These are phyloP conservation scores for Asarcornis scutulata DNA, from an alignment of 2,113 vertebrate species.

Conservation along the genomic window DNA sequence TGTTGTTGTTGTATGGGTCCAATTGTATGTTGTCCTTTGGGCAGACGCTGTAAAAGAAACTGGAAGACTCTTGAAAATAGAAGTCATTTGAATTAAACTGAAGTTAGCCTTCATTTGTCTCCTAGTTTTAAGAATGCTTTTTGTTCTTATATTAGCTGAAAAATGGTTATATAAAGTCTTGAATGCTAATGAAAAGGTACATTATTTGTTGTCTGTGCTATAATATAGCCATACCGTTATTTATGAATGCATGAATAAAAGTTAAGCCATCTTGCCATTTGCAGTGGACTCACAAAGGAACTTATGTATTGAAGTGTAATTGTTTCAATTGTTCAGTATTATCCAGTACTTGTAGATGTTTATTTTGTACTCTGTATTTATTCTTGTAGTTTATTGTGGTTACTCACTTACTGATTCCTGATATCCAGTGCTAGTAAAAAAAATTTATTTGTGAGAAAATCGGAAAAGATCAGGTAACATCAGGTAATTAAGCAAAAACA, in stretches of 20 bases:
- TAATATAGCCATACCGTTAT: background rate
- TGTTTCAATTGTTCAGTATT: background rate
- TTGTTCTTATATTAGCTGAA: background rate
- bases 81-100: background rate
- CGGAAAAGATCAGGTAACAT: background rate
- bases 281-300: background rate
- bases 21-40: background rate
- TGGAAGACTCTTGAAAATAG: background rate
- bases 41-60: background rate
- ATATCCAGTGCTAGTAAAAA: background rate
- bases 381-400: background rate
- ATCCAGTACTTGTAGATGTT: background rate
- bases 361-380: background rate
- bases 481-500: background rate
- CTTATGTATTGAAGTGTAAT: background rate
- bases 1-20: background rate
- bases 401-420: background rate
- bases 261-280: background rate
- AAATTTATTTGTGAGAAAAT: background rate
- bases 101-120: background rate
- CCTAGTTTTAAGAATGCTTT: background rate
- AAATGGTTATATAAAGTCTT: background rate
- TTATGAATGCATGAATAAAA: background rate
- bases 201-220: background rate
- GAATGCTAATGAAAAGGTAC: background rate